Percentiles rank a stretch among this genome's conserved stretches.
phyloP scores from a whole-genome alignment of 2,113 vertebrate genomes.

The Marcusenius ussheri region DNA sequence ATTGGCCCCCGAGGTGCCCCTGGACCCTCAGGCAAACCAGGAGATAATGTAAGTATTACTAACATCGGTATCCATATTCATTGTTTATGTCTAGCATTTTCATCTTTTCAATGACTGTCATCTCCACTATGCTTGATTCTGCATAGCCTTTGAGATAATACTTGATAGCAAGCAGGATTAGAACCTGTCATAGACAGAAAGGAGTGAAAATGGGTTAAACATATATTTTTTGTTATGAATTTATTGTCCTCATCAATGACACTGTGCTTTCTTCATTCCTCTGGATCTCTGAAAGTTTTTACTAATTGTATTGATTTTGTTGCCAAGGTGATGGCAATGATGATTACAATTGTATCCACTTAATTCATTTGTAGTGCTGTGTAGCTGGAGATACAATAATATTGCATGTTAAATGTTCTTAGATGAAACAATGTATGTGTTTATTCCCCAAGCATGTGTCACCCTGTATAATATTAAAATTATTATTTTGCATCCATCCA shows the following conservation, averaged over 20 bases:
- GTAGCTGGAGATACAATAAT: not conserved
- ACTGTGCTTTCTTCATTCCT: not conserved
- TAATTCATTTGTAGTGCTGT: not conserved
- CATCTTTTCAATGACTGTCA: not conserved
- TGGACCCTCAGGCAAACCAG: slow-evolving; percentile 83
- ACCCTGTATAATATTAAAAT: not conserved
- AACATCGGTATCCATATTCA: not conserved
- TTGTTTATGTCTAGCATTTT: not conserved
- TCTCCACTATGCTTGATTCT: not conserved
- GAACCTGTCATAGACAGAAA: not conserved
- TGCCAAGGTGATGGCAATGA: not conserved
- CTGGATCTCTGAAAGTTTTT: not conserved
- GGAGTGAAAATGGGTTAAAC: not conserved
- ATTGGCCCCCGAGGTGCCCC: slow-evolving; percentile 86
- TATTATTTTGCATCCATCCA: not conserved
- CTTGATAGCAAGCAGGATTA: not conserved
- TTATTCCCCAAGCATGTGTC: not conserved
- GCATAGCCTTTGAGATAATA: not conserved
- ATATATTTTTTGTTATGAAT: not conserved
- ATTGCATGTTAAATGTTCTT: not conserved
- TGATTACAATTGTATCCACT: not conserved
- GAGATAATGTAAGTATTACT: slow-evolving; percentile 77
- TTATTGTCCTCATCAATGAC: not conserved
- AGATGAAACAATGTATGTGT: not conserved
- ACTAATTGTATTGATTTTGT: not conserved